Evolutionary conservation across 2,888 invertebrate species (phyloP).

Genomic region (Candidula unifasciata): DNA sequence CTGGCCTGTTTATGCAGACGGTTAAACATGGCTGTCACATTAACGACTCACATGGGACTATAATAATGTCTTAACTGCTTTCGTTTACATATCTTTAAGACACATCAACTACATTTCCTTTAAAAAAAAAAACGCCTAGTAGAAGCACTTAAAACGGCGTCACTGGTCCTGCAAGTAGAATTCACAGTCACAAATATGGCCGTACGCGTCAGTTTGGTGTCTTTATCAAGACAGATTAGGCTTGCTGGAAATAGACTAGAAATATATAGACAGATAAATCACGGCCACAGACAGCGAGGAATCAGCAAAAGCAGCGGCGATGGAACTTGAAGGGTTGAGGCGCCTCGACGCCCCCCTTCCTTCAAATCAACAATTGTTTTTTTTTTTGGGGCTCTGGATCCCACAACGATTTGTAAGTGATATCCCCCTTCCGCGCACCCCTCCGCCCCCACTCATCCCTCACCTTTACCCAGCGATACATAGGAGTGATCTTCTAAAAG

Average conservation of each 20-base stretch:
- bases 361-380: too few species aligned
- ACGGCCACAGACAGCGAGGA: too few species aligned
- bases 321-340: too few species aligned
- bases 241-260: not conserved
- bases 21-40: slow-evolving; percentile 30
- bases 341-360: too few species aligned
- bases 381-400: too few species aligned
- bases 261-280: not conserved
- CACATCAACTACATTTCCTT: not conserved
- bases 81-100: slow-evolving; percentile 6
- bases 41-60: slow-evolving; percentile 7
- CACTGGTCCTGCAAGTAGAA: not conserved
- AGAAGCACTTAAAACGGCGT: not conserved
- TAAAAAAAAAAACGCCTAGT: not conserved
- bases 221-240: not conserved
- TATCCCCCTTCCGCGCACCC: too few species aligned
- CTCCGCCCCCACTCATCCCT: too few species aligned
- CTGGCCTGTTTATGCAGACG: slow-evolving; percentile 36
- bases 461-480: too few species aligned
- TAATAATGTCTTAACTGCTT: slow-evolving; percentile 5
- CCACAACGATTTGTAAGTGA: too few species aligned
- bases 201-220: not conserved
- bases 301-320: too few species aligned
- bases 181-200: not conserved
- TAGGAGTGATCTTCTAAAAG: too few species aligned